A percentile compares a stretch with the other conserved stretches of the same genome.
These are phyloP conservation scores for Rattus rattus DNA, from an alignment of 2,113 vertebrate species.

Conservation along the genomic window DNA sequence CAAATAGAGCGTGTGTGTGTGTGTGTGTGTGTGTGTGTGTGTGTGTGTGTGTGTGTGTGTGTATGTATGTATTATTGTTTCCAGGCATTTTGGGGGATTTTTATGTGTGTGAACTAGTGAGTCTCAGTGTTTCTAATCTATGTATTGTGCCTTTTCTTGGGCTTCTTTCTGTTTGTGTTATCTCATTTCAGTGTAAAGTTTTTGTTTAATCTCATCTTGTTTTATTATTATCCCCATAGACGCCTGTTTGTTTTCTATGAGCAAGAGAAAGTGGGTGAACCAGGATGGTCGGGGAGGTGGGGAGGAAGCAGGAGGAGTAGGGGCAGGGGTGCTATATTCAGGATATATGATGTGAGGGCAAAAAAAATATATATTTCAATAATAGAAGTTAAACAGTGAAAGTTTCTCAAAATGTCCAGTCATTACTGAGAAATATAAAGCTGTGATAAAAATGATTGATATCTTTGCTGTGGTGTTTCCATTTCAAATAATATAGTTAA, in stretches of 20 bases:
- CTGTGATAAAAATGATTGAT: background rate
- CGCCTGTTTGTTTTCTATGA: background rate
- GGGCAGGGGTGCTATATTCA: accelerated
- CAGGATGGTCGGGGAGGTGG: background rate
- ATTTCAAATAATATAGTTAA: background rate
- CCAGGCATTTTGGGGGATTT: background rate
- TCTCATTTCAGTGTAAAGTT: background rate
- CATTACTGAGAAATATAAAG: conserved; percentile 7
- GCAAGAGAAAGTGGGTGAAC: background rate
- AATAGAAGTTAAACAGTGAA: background rate
- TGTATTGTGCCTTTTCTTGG: background rate
- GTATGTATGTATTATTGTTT: background rate
- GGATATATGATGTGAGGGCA: too few species aligned
- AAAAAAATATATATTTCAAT: background rate
- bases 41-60: too few species aligned
- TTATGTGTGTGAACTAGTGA: background rate
- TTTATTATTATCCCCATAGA: background rate
- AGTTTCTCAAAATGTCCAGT: background rate
- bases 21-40: too few species aligned
- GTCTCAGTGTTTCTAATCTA: background rate
- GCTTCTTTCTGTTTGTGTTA: background rate
- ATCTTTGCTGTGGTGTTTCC: background rate
- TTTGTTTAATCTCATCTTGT: background rate
- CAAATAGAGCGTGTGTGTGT: too few species aligned
- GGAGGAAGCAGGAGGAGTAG: background rate